Percentiles rank a stretch among this genome's conserved stretches.
phyloP scores from a whole-genome alignment of 2,797 vertebrate species.

The Heteromormyrus szaboi region DNA sequence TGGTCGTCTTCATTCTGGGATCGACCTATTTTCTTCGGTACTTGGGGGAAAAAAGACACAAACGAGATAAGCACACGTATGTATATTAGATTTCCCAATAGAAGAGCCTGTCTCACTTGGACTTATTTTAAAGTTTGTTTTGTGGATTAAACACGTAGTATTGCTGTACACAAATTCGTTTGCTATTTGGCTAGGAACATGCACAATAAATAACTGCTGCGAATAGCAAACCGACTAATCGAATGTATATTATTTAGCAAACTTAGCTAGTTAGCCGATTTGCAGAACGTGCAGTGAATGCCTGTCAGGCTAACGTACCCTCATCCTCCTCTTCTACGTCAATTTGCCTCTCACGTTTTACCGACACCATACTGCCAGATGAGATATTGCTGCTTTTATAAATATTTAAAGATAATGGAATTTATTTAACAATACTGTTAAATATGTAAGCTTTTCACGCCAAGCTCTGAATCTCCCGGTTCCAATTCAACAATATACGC shows the following conservation, averaged over 20 bases:
- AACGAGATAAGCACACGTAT: not conserved
- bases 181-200: not conserved
- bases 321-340: conserved; percentile 49
- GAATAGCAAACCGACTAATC: not conserved
- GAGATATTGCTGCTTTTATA: not conserved
- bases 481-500: not conserved
- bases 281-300: not conserved
- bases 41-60: not conserved
- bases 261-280: not conserved
- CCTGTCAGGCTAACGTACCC: conserved; percentile 29
- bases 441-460: not conserved
- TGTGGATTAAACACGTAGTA: not conserved
- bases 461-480: conserved; percentile 43
- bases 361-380: conserved; percentile 44
- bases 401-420: not conserved
- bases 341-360: conserved; percentile 59
- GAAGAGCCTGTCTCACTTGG: not conserved
- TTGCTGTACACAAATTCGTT: not conserved
- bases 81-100: not conserved
- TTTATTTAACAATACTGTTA: not conserved
- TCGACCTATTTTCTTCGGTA: not conserved
- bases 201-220: not conserved
- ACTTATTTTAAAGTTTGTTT: not conserved
- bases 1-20: conserved; percentile 61
- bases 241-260: not conserved